Conservation (phyloP, 2,888 invertebrate genomes). For the Tanypteryx hageni region DNA sequence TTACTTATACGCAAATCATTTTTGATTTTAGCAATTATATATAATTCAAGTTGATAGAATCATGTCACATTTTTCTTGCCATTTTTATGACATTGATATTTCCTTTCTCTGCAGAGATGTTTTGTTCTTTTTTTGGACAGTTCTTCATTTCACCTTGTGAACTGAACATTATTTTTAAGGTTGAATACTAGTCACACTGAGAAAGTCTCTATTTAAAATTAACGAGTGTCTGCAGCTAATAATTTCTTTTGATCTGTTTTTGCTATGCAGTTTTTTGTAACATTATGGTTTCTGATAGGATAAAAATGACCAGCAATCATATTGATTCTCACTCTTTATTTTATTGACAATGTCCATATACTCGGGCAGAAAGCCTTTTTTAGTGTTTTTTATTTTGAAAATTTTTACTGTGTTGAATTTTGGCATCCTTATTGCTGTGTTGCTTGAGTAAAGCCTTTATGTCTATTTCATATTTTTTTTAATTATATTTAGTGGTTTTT, state of each 20-base stretch:
- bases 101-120: neutral
- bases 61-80: constrained; percentile 2
- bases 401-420: neutral
- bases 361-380: neutral
- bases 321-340: neutral
- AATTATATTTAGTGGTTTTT: constrained; percentile 26
- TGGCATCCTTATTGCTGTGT: neutral
- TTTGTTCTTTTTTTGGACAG: neutral
- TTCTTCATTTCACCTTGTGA: neutral
- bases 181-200: constrained; percentile 43
- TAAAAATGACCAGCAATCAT: too few species aligned
- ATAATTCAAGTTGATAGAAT: neutral
- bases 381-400: constrained; percentile 26
- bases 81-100: neutral
- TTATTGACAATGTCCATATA: constrained; percentile 15
- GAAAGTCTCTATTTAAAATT: neutral
- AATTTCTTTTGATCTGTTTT: neutral
- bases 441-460: neutral
- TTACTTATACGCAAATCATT: neutral
- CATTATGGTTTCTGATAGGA: too few species aligned
- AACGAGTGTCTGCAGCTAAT: neutral
- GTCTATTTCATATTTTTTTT: neutral
- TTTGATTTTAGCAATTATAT: neutral
- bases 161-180: constrained; percentile 42
- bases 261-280: neutral